phyloP scores from a whole-genome alignment of 2,797 vertebrate species.

The Peromyscus attwateri region DNA sequence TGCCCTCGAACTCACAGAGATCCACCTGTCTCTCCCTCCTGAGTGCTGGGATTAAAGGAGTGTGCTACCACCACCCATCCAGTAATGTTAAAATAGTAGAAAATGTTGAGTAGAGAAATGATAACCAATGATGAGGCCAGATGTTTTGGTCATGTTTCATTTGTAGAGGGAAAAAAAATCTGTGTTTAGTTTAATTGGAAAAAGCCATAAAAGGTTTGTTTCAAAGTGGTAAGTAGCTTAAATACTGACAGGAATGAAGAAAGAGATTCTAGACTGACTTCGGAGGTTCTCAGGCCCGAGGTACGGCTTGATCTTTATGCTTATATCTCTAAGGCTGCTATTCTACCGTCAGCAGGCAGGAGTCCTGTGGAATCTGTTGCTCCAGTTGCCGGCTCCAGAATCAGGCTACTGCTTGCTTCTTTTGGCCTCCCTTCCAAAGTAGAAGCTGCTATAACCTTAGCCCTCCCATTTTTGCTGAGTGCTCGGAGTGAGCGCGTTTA shows the following conservation, averaged over 20 bases:
- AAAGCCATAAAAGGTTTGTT: neutral
- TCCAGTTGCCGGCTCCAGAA: neutral
- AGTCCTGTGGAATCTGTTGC: neutral
- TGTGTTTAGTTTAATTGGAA: conserved; percentile 33
- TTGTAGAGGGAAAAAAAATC: neutral
- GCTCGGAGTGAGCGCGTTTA: neutral
- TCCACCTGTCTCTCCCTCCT: neutral
- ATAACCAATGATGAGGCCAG: neutral
- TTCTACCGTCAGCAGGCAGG: neutral
- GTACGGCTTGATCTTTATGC: neutral
- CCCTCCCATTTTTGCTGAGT: neutral
- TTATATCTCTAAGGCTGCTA: neutral
- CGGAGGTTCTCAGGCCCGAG: conserved; percentile 5
- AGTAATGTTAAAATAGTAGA: conserved; percentile 56
- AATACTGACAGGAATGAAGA: neutral
- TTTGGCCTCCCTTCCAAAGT: neutral
- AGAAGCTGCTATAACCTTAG: neutral
- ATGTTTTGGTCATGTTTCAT: conserved; percentile 41
- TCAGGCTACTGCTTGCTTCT: neutral
- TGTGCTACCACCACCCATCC: neutral
- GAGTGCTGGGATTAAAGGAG: neutral
- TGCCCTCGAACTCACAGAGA: neutral
- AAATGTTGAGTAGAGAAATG: neutral
- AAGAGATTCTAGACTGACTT: conserved; percentile 5
- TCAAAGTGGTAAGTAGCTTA: conserved; percentile 13